These are phyloP conservation scores for Heliconius cydno DNA, from an alignment of 2,888 invertebrate species.

Conservation along the genomic window DNA sequence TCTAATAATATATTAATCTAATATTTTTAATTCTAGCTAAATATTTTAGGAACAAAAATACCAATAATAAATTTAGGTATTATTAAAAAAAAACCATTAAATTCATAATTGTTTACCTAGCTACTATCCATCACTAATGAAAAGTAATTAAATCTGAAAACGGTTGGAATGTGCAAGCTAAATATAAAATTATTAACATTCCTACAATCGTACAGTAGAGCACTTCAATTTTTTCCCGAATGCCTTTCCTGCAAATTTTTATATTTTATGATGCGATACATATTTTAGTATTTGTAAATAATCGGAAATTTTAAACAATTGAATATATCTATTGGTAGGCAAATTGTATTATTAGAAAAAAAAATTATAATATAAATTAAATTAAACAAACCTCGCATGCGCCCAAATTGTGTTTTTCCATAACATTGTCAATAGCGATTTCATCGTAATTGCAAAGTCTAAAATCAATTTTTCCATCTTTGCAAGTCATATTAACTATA, in stretches of 20 bases:
- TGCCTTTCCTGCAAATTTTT: too few relatives aligned
- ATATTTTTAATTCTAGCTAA: background rate
- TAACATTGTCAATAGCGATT: constrained; percentile 5
- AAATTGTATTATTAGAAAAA: too few relatives aligned
- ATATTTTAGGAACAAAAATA: background rate
- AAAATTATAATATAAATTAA: background rate
- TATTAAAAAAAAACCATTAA: too few relatives aligned
- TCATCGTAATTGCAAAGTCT: constrained; percentile 53
- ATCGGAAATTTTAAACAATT: too few relatives aligned
- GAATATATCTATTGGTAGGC: too few relatives aligned
- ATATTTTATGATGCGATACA: too few relatives aligned
- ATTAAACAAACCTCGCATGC: constrained; percentile 18
- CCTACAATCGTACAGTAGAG: background rate
- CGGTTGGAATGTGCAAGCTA: background rate
- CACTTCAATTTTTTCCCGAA: too few relatives aligned
- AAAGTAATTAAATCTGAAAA: background rate
- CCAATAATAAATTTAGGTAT: background rate
- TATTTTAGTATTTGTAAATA: too few relatives aligned
- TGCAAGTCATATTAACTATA: constrained; percentile 67
- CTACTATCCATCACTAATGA: background rate
- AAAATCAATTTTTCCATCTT: constrained; percentile 60
- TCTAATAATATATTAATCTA: too few relatives aligned
- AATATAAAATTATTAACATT: background rate
- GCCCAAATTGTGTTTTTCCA: constrained; percentile 19
- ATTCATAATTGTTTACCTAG: too few relatives aligned